Conservation (phyloP, 2,888 invertebrate genomes). For the Drosophila robusta region DNA sequence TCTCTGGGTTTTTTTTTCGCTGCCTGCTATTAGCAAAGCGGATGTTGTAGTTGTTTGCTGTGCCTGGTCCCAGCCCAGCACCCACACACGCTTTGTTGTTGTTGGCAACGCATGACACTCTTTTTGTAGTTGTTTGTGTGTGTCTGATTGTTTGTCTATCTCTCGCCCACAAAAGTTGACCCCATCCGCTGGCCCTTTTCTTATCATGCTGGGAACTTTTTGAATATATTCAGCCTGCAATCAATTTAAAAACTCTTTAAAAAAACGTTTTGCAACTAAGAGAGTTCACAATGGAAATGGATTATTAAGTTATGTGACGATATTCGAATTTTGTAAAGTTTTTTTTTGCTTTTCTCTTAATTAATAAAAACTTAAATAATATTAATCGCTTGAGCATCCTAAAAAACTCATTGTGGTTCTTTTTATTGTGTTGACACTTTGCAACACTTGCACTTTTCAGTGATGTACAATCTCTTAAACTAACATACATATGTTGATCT, state of each 20-base stretch:
- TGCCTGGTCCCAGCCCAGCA: slow-evolving; percentile 50
- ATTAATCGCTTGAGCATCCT: too few species aligned
- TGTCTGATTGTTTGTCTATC: slow-evolving; percentile 27
- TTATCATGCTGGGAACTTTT: slow-evolving; percentile 44
- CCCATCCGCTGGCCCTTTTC: slow-evolving; percentile 46
- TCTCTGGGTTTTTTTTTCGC: slow-evolving; percentile 41
- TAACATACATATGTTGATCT: slow-evolving; percentile 47
- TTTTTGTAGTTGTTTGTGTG: slow-evolving; percentile 32
- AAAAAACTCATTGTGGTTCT: too few species aligned
- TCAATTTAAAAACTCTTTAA: slow-evolving; percentile 7
- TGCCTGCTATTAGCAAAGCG: slow-evolving; percentile 78
- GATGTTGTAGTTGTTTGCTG: slow-evolving; percentile 70
- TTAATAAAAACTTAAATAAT: too few species aligned
- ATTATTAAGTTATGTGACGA: too few species aligned
- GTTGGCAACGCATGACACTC: slow-evolving; percentile 71
- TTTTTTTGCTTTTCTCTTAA: too few species aligned
- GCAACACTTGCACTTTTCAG: slow-evolving; percentile 39
- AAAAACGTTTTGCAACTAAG: too few species aligned
- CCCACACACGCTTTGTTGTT: slow-evolving; percentile 62
- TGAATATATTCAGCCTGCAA: background rate
- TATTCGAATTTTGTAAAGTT: too few species aligned
- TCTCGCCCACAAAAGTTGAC: slow-evolving; percentile 68
- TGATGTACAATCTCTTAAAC: background rate
- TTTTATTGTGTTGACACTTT: background rate
- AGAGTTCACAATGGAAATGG: too few species aligned